These are phyloP conservation scores for Meloidogyne exigua DNA, from an alignment of 1,140 invertebrate genomes.

Conservation along the genomic window DNA sequence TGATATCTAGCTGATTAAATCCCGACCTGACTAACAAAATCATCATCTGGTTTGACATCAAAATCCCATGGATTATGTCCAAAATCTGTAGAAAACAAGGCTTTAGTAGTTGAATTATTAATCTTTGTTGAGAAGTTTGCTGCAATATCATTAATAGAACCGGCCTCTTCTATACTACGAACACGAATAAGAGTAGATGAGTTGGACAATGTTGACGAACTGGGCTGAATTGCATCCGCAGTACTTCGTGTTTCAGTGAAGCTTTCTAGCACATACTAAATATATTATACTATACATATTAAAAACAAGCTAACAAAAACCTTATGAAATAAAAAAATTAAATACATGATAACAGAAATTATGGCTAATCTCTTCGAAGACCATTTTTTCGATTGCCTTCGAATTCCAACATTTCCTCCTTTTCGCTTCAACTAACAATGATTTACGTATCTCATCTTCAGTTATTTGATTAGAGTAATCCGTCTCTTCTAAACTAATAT, in stretches of 20 bases:
- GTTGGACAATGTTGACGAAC: constrained; percentile 14
- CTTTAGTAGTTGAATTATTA: neutral
- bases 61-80: constrained; percentile 60
- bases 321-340: constrained; percentile 28
- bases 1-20: neutral
- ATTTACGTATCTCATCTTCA: constrained; percentile 56
- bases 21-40: constrained; percentile 59
- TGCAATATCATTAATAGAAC: neutral
- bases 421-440: constrained; percentile 58
- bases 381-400: constrained; percentile 59
- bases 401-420: constrained; percentile 55
- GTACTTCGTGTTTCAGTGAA: constrained; percentile 61
- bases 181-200: constrained; percentile 6
- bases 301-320: neutral
- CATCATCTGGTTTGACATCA: constrained; percentile 53
- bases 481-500: neutral
- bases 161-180: neutral
- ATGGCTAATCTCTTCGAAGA: constrained; percentile 55
- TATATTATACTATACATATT: constrained; percentile 5
- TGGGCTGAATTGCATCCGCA: constrained; percentile 53
- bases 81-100: constrained; percentile 8
- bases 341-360: constrained; percentile 52
- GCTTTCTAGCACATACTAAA: constrained; percentile 60
- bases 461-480: constrained; percentile 32
- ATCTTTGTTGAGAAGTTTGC: neutral